A percentile compares a stretch with the other conserved stretches of the same genome.
Conservation (phyloP, 2,113 vertebrate genomes). For the Onychostruthus taczanowskii region DNA sequence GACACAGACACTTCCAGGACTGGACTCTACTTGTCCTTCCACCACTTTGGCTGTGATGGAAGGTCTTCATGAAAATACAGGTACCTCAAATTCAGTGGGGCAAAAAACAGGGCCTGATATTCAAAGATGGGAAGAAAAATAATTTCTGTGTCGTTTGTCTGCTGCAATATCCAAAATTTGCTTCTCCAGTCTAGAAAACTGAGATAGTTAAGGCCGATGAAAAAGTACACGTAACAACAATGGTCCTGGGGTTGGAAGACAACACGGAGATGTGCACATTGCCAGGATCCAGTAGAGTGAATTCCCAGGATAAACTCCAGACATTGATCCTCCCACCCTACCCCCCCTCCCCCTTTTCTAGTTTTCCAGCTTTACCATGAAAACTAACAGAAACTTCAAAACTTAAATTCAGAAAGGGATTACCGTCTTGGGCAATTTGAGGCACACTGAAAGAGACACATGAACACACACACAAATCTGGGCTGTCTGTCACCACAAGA, state of each 20-base stretch:
- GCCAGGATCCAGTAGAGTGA: background rate
- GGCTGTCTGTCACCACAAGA: background rate
- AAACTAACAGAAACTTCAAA: background rate
- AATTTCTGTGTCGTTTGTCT: background rate
- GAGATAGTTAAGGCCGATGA: background rate
- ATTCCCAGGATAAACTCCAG: background rate
- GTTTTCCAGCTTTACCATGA: background rate
- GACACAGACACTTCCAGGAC: background rate
- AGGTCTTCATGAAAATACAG: background rate
- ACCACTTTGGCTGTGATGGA: background rate
- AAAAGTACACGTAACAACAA: background rate
- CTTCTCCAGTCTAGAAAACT: background rate
- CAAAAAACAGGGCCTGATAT: background rate
- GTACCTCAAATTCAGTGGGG: background rate
- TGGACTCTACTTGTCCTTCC: background rate
- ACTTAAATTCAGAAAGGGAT: background rate
- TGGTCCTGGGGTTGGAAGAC: background rate
- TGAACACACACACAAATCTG: background rate
- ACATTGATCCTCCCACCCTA: accelerated
- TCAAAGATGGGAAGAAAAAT: background rate
- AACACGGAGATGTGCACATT: background rate
- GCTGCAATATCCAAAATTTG: background rate
- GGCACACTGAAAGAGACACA: background rate
- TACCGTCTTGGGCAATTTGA: background rate
- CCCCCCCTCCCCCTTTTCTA: background rate